Conservation (phyloP, 1,140 invertebrate species). For the Neelides sp. region DNA sequence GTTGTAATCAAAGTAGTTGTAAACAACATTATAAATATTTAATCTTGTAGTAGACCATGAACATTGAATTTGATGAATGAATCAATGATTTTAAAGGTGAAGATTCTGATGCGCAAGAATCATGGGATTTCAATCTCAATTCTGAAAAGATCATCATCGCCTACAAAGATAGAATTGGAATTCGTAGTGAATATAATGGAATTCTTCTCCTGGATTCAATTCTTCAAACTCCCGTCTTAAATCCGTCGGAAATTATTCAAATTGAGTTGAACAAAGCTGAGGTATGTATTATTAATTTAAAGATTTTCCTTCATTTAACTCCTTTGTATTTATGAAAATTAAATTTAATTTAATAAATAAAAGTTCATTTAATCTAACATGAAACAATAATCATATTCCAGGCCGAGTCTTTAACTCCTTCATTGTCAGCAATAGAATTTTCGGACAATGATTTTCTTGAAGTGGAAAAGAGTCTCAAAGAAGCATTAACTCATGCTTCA, state of each 20-base stretch:
- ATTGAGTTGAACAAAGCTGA: constrained; percentile 74
- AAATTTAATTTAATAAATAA: too few relatives aligned
- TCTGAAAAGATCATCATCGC: constrained; percentile 24
- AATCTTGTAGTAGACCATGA: not conserved
- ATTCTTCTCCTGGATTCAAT: constrained; percentile 75
- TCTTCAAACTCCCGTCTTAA: constrained; percentile 59
- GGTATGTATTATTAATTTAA: too few relatives aligned
- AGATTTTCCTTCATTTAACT: too few relatives aligned
- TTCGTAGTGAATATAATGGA: constrained; percentile 77
- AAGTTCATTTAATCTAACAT: too few relatives aligned
- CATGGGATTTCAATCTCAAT: constrained; percentile 20
- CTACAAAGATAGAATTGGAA: constrained; percentile 43
- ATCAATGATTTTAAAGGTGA: not conserved
- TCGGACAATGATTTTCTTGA: constrained; percentile 14
- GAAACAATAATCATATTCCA: not conserved
- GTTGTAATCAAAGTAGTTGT: not conserved
- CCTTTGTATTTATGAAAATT: too few relatives aligned
- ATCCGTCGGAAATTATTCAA: constrained; percentile 59
- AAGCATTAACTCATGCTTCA: constrained; percentile 16
- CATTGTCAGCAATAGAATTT: constrained; percentile 14
- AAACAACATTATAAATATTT: not conserved
- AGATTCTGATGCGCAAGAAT: not conserved
- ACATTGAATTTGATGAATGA: too few relatives aligned
- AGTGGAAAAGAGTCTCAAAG: constrained; percentile 24
- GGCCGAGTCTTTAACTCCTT: constrained; percentile 27